These are phyloP conservation scores for Clepsis dumicolana DNA, from an alignment of 2,888 invertebrate species.

Conservation along the genomic window DNA sequence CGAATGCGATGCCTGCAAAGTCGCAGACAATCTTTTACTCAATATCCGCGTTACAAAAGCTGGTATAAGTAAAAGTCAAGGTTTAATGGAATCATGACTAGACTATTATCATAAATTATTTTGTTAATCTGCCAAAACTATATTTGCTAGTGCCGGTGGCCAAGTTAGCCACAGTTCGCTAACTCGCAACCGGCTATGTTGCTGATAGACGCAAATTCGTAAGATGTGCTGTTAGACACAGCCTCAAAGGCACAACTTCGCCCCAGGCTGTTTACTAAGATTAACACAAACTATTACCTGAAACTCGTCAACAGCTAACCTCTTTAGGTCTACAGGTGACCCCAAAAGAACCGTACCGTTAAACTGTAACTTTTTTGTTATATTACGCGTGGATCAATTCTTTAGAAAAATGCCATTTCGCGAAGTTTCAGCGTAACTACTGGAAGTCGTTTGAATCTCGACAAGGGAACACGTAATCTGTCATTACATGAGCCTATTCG, in stretches of 20 bases:
- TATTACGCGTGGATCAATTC: neutral
- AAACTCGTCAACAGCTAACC: neutral
- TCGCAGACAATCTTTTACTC: no score
- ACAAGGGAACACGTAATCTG: constrained; percentile 59
- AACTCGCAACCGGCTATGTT: neutral
- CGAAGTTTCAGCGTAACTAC: constrained; percentile 51
- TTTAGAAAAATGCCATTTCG: constrained; percentile 7
- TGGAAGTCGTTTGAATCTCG: constrained; percentile 56
- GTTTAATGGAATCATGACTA: no score
- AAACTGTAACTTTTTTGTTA: neutral
- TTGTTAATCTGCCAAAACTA: neutral
- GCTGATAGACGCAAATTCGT: constrained; percentile 25
- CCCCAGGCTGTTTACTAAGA: constrained; percentile 10
- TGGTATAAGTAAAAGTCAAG: no score
- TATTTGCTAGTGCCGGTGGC: neutral
- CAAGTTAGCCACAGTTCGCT: constrained; percentile 11
- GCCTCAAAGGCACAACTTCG: constrained; percentile 33
- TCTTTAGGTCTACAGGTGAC: neutral
- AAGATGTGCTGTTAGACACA: constrained; percentile 12
- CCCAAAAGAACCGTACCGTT: neutral
- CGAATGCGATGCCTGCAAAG: no score
- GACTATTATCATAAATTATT: neutral
- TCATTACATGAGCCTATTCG: constrained; percentile 54
- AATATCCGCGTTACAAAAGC: no score
- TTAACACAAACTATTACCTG: constrained; percentile 8